Evolutionary conservation across 1,140 invertebrate species (phyloP).

Genomic region (Hylyphantes graminicola): DNA sequence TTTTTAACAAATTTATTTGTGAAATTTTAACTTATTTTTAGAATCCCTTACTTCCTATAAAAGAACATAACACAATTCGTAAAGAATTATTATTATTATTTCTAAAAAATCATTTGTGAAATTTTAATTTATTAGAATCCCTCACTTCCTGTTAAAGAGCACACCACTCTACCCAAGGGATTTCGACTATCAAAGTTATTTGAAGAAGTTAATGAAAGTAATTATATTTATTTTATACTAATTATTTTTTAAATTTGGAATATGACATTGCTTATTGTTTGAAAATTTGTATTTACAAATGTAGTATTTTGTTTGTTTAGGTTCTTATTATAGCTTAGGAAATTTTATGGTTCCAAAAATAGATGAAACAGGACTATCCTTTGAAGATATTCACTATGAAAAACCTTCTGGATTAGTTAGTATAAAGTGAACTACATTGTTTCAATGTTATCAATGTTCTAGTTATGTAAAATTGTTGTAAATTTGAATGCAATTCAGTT

Average conservation of each 20-base stretch:
- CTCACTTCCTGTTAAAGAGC: too few species aligned
- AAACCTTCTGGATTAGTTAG: background rate
- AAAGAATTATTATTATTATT: too few species aligned
- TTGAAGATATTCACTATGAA: constrained; percentile 28
- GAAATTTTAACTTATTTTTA: too few species aligned
- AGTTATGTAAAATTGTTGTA: too few species aligned
- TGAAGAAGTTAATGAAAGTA: background rate
- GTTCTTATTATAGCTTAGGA: constrained; percentile 19
- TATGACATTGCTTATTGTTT: background rate
- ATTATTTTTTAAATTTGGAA: background rate
- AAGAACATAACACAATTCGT: background rate
- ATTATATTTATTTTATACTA: background rate
- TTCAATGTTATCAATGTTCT: too few species aligned
- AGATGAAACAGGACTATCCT: constrained; percentile 25
- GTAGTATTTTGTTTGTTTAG: background rate
- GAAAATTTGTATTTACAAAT: background rate
- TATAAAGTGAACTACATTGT: too few species aligned
- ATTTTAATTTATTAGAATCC: too few species aligned
- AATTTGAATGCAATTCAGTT: too few species aligned
- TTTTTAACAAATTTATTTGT: too few species aligned
- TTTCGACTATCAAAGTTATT: constrained; percentile 8
- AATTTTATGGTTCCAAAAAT: constrained; percentile 31
- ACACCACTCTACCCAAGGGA: background rate
- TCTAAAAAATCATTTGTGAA: too few species aligned
- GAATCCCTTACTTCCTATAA: too few species aligned